Evolutionary conservation across 23 tunicate species (phyloP).

Genomic region (Trididemnum clinides): DNA sequence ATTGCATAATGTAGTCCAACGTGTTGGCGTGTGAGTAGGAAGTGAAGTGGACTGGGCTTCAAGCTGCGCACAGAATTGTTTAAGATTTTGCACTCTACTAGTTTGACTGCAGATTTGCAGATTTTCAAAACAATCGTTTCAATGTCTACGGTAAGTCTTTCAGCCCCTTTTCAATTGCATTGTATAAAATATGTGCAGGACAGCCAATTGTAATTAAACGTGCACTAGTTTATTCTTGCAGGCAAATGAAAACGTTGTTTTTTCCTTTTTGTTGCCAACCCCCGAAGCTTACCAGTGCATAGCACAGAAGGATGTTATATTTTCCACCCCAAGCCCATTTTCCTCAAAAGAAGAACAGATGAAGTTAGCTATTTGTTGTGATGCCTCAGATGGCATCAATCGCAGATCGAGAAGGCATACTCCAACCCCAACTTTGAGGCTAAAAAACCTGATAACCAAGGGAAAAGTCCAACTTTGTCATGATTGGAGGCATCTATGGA

Average conservation of each 20-base stretch:
- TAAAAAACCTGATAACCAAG: constrained; percentile 41
- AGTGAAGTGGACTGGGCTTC: constrained; percentile 23
- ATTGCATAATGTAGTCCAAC: too few relatives aligned
- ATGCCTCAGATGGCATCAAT: constrained; percentile 48
- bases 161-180: background rate
- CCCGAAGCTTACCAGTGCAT: too few relatives aligned
- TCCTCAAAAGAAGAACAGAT: constrained; percentile 17
- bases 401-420: constrained; percentile 57
- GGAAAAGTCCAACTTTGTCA: background rate
- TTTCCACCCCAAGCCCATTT: constrained; percentile 1
- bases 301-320: constrained; percentile 3
- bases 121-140: background rate
- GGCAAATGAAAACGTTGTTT: constrained; percentile 42
- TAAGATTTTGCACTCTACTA: constrained; percentile 8
- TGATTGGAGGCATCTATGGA: background rate
- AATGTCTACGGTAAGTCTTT: constrained; percentile 8
- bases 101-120: background rate
- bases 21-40: too few relatives aligned
- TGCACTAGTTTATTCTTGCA: constrained; percentile 19
- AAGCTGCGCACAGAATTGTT: constrained; percentile 29
- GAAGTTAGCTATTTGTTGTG: constrained; percentile 18
- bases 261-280: too few relatives aligned
- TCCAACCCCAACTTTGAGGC: constrained; percentile 45
- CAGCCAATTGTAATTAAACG: background rate
- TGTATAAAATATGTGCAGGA: background rate